A percentile compares a stretch with the other conserved stretches of the same genome.
Conservation (phyloP, 30 jellyfish, hydroid and myxozoan species). For the Rhopilema esculentum region DNA sequence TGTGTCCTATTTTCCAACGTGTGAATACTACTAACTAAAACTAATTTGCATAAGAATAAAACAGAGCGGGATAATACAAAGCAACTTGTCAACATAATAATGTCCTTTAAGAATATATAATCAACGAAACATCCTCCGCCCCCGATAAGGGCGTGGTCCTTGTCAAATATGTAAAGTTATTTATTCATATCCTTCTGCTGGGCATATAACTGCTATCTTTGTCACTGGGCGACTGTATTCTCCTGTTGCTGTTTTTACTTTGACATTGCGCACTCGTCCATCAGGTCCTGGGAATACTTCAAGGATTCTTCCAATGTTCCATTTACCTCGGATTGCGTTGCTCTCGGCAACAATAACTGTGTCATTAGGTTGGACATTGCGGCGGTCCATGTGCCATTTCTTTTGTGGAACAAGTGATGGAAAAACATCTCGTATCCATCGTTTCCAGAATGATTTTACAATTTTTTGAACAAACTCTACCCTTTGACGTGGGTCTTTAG, state of each 20-base stretch:
- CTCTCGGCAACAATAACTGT: conserved; percentile 43
- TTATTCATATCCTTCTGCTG: conserved; percentile 35
- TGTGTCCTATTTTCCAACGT: not conserved
- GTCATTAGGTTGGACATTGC: conserved; percentile 64
- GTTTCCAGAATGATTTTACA: conserved; percentile 64
- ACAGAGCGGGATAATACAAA: conserved; percentile 17
- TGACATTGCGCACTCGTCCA: conserved; percentile 67
- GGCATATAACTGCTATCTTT: conserved; percentile 66
- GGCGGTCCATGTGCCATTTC: conserved; percentile 63
- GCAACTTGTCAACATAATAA: conserved; percentile 10
- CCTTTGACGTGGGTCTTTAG: conserved; percentile 57
- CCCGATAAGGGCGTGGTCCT: conserved; percentile 51
- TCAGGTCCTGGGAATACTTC: conserved; percentile 75
- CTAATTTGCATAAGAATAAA: not conserved
- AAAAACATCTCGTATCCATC: conserved; percentile 76
- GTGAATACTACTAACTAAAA: not conserved
- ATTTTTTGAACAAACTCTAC: conserved; percentile 70
- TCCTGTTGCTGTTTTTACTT: conserved; percentile 65
- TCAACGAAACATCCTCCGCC: conserved; percentile 74
- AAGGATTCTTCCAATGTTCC: conserved; percentile 61
- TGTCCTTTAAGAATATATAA: not conserved
- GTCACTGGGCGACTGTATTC: conserved; percentile 71
- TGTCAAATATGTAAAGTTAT: conserved; percentile 19
- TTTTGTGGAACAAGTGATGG: conserved; percentile 60
- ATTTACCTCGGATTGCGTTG: conserved; percentile 75